Evolutionary conservation across 2,113 vertebrate species (phyloP), one percentile per base, ranked within the genome.

Genomic region (Erinaceus europaeus): DNA sequence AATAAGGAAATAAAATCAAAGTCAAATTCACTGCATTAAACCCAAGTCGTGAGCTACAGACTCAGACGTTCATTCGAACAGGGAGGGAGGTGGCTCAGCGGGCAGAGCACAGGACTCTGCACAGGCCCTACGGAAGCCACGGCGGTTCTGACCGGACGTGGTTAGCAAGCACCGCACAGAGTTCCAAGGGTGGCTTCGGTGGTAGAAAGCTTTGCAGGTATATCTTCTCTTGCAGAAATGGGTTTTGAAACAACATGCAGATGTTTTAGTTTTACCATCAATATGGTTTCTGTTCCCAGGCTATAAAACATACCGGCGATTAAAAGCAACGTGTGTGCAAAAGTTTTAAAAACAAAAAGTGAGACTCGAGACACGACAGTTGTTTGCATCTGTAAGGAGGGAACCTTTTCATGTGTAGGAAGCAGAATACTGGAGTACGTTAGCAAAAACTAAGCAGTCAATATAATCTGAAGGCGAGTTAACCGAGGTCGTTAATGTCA

Each of bases 281-380:
- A 91, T 94, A 94, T 86, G 86, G 91, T 90, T 95, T 15, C 1
- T 74, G 91, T 92, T 96, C 92, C 93, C 81, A 85, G 92, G 90
- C 92, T 87, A 93, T 94, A 88, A 89, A 95, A 96, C 94, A 76
- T 84, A 73, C 90, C 92, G n/a, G 93, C 86, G 94, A 92, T 95
- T 95, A 95, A 95, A 73, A 89, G 74, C 88, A 93, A 53, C 87
- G 93, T 92, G 65, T 92, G 73, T 85, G 62, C 93, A 93, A 93
- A 96, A 91, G 88, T 93, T 95, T 95, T 95, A 96, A 95, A 93
- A 96, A 95, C 93, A 94, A 96, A 96, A 92, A 91, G 85, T 95
- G 55, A 91, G 88, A 95, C 72, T 94, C 76, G 78, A 68, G 23
- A 88, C 27, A 86, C 68, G 52, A 91, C 91, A 92, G 69, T 91